A percentile compares a stretch with the other conserved stretches of the same genome.
phyloP scores from a whole-genome alignment of 2,113 vertebrate species.

The Willisornis vidua region DNA sequence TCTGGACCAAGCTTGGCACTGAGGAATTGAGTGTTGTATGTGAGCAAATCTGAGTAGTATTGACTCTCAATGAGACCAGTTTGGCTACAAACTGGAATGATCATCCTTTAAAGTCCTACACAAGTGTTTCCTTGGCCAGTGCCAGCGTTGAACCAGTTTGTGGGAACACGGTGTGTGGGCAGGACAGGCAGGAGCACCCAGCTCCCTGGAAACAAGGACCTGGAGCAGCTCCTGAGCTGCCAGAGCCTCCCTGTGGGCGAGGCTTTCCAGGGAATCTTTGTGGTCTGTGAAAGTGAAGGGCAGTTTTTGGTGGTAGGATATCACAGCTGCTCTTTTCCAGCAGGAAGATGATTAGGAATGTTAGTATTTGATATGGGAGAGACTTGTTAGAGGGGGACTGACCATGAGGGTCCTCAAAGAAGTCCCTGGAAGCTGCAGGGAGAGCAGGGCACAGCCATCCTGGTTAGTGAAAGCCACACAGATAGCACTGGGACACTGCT shows the following conservation, averaged over 20 bases:
- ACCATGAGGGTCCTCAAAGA: neutral
- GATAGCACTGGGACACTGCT: too few relatives aligned
- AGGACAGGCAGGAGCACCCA: neutral
- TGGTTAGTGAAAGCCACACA: neutral
- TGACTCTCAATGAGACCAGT: neutral
- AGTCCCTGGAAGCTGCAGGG: neutral
- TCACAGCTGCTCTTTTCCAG: neutral
- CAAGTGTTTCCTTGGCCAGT: neutral
- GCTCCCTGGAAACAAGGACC: neutral
- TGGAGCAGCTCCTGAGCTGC: neutral
- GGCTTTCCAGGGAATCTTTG: neutral
- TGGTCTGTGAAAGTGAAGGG: neutral
- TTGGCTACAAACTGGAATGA: neutral
- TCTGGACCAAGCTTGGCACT: neutral
- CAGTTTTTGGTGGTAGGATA: rapidly evolving
- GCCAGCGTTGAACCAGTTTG: neutral
- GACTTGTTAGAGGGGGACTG: neutral
- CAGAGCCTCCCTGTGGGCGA: neutral
- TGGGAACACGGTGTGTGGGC: neutral
- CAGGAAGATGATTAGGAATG: neutral
- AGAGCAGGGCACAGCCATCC: neutral
- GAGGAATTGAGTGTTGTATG: neutral
- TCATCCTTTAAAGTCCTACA: rapidly evolving
- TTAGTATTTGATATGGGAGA: neutral
- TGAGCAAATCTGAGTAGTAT: neutral